These are phyloP conservation scores for Penaeus chinensis DNA, from an alignment of 1,140 invertebrate genomes.

Conservation along the genomic window DNA sequence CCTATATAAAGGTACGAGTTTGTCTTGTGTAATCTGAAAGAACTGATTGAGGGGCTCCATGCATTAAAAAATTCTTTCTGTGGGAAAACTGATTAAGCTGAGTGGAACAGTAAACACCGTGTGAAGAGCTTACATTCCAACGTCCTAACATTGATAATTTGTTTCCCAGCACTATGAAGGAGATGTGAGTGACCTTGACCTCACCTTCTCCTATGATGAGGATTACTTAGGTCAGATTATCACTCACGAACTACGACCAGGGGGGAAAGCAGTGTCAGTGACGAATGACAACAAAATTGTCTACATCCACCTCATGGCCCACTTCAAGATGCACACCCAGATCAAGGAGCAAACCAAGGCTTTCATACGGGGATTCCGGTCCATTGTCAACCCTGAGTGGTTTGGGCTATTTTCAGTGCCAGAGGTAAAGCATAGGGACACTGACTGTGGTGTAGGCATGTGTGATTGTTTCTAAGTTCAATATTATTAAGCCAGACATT, in stretches of 20 bases:
- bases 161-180: constrained; percentile 82
- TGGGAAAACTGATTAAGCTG: neutral
- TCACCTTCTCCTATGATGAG: constrained; percentile 97
- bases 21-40: neutral
- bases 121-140: neutral
- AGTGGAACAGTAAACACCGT: neutral
- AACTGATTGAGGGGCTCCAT: neutral
- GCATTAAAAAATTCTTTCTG: no score
- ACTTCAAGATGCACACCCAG: constrained; percentile 97
- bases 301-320: constrained; percentile 98
- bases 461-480: no score
- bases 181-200: constrained; percentile 92
- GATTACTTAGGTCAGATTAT: constrained; percentile 92
- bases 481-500: no score
- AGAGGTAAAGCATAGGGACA: constrained; percentile 76
- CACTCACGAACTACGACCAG: constrained; percentile 91
- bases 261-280: constrained; percentile 91
- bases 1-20: constrained; percentile 84
- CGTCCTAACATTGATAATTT: neutral
- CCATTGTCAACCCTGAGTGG: constrained; percentile 96
- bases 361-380: constrained; percentile 95
- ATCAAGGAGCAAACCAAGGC: constrained; percentile 95
- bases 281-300: constrained; percentile 98
- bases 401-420: constrained; percentile 95
- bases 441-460: no score